These are phyloP conservation scores for Spea multiplicata DNA, from an alignment of 2,113 vertebrate genomes.

Conservation along the genomic window DNA sequence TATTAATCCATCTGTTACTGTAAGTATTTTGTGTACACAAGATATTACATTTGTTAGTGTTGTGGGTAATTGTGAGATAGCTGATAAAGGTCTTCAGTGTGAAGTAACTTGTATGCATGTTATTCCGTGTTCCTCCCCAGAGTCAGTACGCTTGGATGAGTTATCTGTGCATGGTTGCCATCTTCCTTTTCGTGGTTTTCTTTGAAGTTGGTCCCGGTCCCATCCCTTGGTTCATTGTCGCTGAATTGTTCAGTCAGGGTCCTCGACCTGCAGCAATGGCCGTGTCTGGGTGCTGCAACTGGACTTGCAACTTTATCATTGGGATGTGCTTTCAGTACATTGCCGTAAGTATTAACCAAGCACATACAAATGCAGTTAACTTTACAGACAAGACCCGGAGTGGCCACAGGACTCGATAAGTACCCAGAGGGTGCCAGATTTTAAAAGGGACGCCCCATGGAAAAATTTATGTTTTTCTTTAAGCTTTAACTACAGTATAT, in stretches of 20 bases:
- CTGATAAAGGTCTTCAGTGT: too few species aligned
- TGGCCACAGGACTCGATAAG: too few species aligned
- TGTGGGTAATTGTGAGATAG: too few species aligned
- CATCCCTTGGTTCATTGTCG: conserved; percentile 97
- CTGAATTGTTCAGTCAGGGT: conserved; percentile 96
- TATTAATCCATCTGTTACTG: too few species aligned
- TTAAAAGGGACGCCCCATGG: too few species aligned
- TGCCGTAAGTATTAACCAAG: conserved; percentile 65
- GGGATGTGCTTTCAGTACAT: conserved; percentile 90
- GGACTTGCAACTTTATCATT: conserved; percentile 92
- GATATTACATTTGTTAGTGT: too few species aligned
- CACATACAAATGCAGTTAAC: not conserved
- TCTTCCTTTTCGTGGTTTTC: conserved; percentile 93
- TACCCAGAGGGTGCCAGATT: too few species aligned
- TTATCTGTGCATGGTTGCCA: conserved; percentile 84
- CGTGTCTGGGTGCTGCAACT: conserved; percentile 86
- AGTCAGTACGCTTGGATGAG: conserved; percentile 81
- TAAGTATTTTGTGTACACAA: too few species aligned
- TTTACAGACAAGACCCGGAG: not conserved
- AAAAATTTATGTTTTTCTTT: too few species aligned
- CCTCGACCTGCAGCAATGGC: conserved; percentile 88
- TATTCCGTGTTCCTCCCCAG: conserved; percentile 54
- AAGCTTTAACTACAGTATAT: too few species aligned
- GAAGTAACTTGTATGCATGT: too few species aligned
- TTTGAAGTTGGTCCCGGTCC: conserved; percentile 95